A percentile compares a stretch with the other conserved stretches of the same genome.
Conservation (phyloP, 2,797 vertebrate species). For the Poeciliopsis presidionis region DNA sequence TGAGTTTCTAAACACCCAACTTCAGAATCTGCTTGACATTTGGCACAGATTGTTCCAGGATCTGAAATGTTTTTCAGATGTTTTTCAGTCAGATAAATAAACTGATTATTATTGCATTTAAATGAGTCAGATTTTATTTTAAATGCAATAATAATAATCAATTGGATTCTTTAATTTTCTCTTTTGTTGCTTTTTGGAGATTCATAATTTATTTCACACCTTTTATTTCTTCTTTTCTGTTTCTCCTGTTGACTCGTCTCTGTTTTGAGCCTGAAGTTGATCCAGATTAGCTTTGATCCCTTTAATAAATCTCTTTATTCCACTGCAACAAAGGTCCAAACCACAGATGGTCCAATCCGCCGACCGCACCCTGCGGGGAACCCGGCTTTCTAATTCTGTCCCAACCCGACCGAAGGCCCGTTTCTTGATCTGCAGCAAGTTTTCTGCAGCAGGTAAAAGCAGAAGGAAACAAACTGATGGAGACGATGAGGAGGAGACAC, state of each 20-base stretch:
- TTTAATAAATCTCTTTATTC: constrained; percentile 6
- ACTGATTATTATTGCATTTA: no score
- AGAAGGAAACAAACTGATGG: background rate
- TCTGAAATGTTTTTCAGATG: background rate
- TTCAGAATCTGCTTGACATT: background rate
- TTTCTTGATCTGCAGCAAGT: background rate
- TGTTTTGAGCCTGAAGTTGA: background rate
- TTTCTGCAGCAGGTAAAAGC: background rate
- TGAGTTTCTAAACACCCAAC: background rate
- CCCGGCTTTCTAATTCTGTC: background rate
- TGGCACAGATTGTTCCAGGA: background rate
- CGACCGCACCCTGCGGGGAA: background rate
- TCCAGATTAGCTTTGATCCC: constrained; percentile 8
- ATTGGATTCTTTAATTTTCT: background rate
- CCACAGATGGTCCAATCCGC: background rate
- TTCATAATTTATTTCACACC: background rate
- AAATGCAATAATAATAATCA: background rate
- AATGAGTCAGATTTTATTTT: background rate
- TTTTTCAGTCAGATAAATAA: background rate
- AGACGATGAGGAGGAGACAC: background rate
- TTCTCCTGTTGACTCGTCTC: background rate
- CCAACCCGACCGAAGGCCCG: background rate
- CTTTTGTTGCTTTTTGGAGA: background rate
- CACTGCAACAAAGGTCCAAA: constrained; percentile 5
- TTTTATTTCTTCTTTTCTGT: background rate